Base-by-base conservation (phyloP, 1,140 invertebrate genomes). In the Sitodiplosis mosellana region DNA sequence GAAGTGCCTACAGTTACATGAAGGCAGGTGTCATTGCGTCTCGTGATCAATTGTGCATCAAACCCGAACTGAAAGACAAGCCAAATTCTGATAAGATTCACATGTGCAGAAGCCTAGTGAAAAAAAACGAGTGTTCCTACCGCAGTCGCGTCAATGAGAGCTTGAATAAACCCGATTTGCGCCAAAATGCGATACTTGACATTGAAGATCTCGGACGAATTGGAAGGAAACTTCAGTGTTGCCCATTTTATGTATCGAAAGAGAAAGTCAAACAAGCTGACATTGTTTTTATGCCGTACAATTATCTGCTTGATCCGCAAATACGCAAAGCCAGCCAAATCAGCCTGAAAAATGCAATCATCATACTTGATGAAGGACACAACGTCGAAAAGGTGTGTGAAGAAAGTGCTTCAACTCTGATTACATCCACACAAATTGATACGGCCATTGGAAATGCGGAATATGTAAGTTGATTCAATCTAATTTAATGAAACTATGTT, bases 311-410 rank as follows among this genome's bases (percentile, higher is more conserved):
- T 20, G 93, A 99, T 72, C 81, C 87, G 14, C 85, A 85, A 68
- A 77, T 81, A 7, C 75, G 90, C 51, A 82, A 80, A 67, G 74
- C 80, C 1, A 78, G 79, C 61, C 76, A 77, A 44, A 71, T 83
- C 47, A 75, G 81, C 52, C 64, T 84, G 19, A 60, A 76, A 52
- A 82, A 86, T 59, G 76, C 76, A 54, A 70, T 88, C 27, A 66
- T 89, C 18, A 93, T 99, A 44, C 74, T 99, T 52, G 95, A 99
- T 73, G 95, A 99, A 70, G 95, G 88, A 15, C 95, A 99, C 59
- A 99, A 99, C 70, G 78, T 99, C 53, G 93, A 97, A 60, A 88
- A 86, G 67, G 86, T 90, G 48, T 98, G 93, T 69, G 94, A 99
- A 69, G 92, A 98, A 54, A 82, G 87, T 50, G 82, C 88, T 21